phyloP scores from a whole-genome alignment of 1,140 invertebrate genomes.

The Aleiodes sp. region DNA sequence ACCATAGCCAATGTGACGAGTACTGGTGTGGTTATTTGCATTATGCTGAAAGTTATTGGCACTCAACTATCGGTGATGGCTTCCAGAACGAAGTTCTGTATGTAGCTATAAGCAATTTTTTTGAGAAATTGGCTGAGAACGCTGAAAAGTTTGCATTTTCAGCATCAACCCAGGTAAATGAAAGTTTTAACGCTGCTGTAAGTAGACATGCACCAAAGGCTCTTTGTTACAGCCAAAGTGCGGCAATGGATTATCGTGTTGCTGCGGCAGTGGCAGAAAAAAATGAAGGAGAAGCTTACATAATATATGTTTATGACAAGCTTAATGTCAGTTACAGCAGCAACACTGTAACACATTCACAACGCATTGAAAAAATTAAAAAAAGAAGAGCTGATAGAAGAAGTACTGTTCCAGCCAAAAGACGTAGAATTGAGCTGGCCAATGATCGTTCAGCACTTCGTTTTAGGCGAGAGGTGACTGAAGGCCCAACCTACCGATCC shows the following conservation, averaged over 20 bases:
- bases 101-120: not conserved
- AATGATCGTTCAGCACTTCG: too few species aligned
- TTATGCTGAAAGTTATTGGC: too few species aligned
- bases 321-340: too few species aligned
- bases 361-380: too few species aligned
- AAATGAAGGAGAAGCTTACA: not conserved
- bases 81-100: not conserved
- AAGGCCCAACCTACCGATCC: too few species aligned
- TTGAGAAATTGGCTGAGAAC: conserved; percentile 17
- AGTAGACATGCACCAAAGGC: conserved; percentile 21
- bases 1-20: not conserved
- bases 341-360: too few species aligned
- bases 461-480: too few species aligned
- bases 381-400: too few species aligned
- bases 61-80: conserved; percentile 14
- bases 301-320: not conserved
- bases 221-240: conserved; percentile 17
- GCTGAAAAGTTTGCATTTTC: not conserved
- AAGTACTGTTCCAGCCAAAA: too few species aligned
- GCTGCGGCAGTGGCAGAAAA: too few species aligned
- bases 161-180: conserved; percentile 17
- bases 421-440: too few species aligned
- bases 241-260: not conserved
- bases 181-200: conserved; percentile 12
- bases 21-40: conserved; percentile 10